Conservation (phyloP, 2,113 vertebrate genomes). For the Passer domesticus region DNA sequence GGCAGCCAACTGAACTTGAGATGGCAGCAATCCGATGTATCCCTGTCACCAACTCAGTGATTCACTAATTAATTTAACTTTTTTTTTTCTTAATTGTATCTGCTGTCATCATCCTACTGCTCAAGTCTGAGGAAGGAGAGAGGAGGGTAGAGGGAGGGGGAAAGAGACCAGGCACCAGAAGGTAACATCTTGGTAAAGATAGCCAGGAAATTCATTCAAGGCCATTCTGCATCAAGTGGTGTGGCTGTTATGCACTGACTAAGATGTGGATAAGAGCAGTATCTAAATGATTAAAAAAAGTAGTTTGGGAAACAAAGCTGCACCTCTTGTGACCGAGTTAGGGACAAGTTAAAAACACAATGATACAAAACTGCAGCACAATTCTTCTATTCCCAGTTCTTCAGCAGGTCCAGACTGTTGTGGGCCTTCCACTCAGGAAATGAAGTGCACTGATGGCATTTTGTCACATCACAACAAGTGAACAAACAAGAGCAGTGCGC, state of each 20-base stretch:
- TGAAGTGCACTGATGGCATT: background rate
- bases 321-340: background rate
- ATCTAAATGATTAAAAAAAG: background rate
- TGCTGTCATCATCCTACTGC: background rate
- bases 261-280: background rate
- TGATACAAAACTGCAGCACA: background rate
- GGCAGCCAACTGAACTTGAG: slow-evolving; percentile 18
- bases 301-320: background rate
- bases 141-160: background rate
- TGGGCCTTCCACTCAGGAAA: background rate
- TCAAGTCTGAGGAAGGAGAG: background rate
- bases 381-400: background rate
- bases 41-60: background rate
- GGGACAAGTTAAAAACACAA: background rate
- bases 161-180: background rate
- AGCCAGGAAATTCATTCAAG: background rate
- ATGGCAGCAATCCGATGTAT: background rate
- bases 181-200: background rate
- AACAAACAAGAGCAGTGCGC: background rate
- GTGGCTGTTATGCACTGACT: background rate
- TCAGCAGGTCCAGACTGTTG: background rate
- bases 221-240: background rate
- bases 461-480: background rate
- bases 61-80: slow-evolving; percentile 24
- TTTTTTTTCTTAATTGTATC: background rate